Evolutionary conservation across 2,113 vertebrate genomes (phyloP), one percentile per base, ranked within the genome.

Genomic region (Lycaon pictus): DNA sequence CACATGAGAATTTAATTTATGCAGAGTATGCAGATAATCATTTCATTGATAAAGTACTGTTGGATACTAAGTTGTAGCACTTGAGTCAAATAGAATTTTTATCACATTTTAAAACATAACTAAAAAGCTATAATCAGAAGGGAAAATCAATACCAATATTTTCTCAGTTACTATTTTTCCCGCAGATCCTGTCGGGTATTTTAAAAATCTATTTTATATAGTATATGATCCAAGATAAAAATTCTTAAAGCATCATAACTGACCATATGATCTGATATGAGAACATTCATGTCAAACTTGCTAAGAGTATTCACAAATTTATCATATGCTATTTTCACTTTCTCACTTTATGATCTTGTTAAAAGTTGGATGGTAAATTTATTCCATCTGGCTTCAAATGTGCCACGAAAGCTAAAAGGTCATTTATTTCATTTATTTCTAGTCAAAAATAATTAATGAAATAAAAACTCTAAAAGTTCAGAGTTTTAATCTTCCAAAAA

Each of bases 381-480:
- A 82, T 84, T 93, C 43, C 56, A 89, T 60, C 35, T 95, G 56
- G 48, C 35, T 88, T 93, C 76, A 84, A 95, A 53, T 27, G 43
- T 82, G 8, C 3, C 67, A 93, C 29, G 85, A 84, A 81, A 84
- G 37, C 65, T 32, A 67, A 84, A 32, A 37, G 27, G 55, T 90
- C 29, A 89, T 58, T 95, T 85, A 77, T 82, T 84, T 10, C 25
- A 87, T 56, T 71, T 93, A 56, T 65, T 88, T 80, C 62, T 90
- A 92, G 43, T 96, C 72, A 97, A 96, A 88, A 94, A 43, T 48
- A 96, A 91, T 35, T 72, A 92, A 79, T 32, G 19, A 94, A 86
- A 53, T 89, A 72, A 89, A 84, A 48, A 29, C 16, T 65, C 32
- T 71, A 67, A 43, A 43, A 43, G 43, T 43, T 43, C 43, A 43